phyloP scores from a whole-genome alignment of 2,113 vertebrate genomes.

The Trichechus manatus region DNA sequence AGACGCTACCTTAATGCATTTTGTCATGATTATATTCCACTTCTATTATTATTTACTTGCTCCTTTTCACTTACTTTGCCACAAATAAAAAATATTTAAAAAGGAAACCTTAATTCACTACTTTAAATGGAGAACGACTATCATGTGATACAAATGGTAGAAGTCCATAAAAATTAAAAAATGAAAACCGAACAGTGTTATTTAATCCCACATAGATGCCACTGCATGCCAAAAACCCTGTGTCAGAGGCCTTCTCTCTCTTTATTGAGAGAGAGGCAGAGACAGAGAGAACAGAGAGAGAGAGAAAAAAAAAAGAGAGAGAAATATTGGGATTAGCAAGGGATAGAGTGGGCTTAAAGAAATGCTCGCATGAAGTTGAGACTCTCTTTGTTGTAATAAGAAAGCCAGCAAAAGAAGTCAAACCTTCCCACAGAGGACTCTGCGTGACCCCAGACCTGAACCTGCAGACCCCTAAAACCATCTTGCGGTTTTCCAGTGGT shows the following conservation, averaged over 20 bases:
- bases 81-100: slow-evolving; percentile 2
- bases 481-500: background rate
- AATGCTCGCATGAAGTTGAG: background rate
- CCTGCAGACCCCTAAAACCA: background rate
- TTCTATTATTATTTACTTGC: slow-evolving; percentile 4
- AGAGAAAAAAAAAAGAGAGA: background rate
- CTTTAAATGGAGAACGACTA: slow-evolving; percentile 37
- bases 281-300: background rate
- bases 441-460: background rate
- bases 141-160: background rate
- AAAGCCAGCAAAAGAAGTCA: background rate
- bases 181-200: background rate
- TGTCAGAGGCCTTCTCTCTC: background rate
- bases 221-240: background rate
- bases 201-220: background rate
- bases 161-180: background rate
- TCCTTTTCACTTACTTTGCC: background rate
- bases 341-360: background rate
- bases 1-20: background rate
- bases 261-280: background rate
- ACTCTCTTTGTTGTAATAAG: background rate
- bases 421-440: background rate
- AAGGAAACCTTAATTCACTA: background rate
- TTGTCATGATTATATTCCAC: background rate
- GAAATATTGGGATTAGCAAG: background rate